Evolutionary conservation across 2,888 invertebrate species (phyloP).

Genomic region (Scaptomyza tumidula): DNA sequence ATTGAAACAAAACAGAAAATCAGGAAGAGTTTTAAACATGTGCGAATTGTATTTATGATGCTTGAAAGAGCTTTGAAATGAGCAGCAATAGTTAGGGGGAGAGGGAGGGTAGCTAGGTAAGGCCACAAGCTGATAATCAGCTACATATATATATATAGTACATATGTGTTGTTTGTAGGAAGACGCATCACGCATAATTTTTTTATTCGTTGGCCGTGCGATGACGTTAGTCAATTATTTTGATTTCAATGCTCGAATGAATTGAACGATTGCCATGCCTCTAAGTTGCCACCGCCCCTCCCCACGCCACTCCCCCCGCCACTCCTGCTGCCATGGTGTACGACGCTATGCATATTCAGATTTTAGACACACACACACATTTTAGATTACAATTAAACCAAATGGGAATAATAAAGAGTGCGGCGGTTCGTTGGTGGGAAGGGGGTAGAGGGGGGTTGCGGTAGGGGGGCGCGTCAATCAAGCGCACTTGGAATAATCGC

Average conservation of each 20-base stretch:
- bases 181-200: slow-evolving; percentile 47
- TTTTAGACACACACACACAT: no score
- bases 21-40: neutral
- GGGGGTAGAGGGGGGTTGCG: neutral
- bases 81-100: no score
- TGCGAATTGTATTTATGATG: neutral
- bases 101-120: neutral
- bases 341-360: no score
- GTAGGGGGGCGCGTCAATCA: slow-evolving; percentile 39
- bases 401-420: no score
- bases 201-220: slow-evolving; percentile 3
- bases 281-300: slow-evolving; percentile 1
- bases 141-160: neutral
- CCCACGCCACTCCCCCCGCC: no score
- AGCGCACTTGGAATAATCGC: slow-evolving; percentile 38
- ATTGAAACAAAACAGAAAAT: neutral
- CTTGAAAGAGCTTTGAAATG: neutral
- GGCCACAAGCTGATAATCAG: slow-evolving; percentile 50
- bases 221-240: slow-evolving; percentile 58
- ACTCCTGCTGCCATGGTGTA: no score
- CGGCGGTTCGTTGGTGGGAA: no score
- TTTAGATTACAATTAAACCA: no score
- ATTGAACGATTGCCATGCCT: slow-evolving; percentile 21
- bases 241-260: slow-evolving; percentile 56
- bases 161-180: slow-evolving; percentile 15